Conservation (phyloP, 2,888 invertebrate genomes). For the Papilio demoleus region DNA sequence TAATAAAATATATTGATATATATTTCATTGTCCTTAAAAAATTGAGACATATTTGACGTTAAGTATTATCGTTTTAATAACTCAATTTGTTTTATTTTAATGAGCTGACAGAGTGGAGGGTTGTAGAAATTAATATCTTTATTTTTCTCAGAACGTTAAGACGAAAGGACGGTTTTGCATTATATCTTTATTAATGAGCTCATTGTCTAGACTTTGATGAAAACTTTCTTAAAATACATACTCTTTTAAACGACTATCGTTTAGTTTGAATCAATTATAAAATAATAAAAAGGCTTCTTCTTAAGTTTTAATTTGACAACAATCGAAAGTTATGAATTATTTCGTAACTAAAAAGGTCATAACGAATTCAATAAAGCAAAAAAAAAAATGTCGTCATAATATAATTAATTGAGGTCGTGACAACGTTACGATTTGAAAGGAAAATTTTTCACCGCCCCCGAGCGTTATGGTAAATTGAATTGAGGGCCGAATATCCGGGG, state of each 20-base stretch:
- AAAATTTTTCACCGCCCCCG: conserved; percentile 73
- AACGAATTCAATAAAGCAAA: conserved; percentile 28
- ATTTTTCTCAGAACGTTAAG: background rate
- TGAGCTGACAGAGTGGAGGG: background rate
- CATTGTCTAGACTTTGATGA: conserved; percentile 1
- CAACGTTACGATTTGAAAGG: conserved; percentile 73
- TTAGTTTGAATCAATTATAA: background rate
- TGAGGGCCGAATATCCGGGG: conserved; percentile 60
- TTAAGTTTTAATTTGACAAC: background rate
- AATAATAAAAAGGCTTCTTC: background rate
- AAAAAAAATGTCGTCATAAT: conserved; percentile 65
- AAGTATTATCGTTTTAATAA: background rate
- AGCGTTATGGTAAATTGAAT: conserved; percentile 74
- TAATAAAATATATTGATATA: background rate
- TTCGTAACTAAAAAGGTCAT: conserved; percentile 27
- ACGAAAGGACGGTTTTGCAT: conserved; percentile 1
- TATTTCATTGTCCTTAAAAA: background rate
- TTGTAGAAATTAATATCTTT: conserved; percentile 3
- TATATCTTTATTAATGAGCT: conserved; percentile 12
- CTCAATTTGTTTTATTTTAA: background rate
- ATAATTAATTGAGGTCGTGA: conserved; percentile 74
- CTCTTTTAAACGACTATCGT: background rate
- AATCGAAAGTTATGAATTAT: conserved; percentile 3
- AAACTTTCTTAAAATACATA: background rate
- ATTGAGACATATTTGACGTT: background rate